These are phyloP conservation scores for Nephrotoma flavescens DNA, from an alignment of 2,888 invertebrate genomes.

Conservation along the genomic window DNA sequence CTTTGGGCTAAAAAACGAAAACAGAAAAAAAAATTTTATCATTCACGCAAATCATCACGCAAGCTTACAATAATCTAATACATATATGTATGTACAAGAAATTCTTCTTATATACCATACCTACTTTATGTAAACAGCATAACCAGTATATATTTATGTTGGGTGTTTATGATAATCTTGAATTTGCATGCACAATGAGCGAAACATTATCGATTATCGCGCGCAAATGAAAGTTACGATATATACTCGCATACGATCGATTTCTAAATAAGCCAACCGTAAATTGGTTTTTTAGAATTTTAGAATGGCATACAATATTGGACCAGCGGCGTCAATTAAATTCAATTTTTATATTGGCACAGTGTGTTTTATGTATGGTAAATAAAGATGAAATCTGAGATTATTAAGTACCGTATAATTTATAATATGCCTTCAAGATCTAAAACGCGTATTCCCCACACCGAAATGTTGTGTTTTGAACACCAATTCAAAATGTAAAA, in stretches of 20 bases:
- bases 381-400: not conserved
- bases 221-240: not conserved
- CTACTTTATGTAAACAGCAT: not conserved
- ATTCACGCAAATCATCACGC: not conserved
- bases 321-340: not conserved
- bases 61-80: not conserved
- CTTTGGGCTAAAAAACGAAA: not conserved
- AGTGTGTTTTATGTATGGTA: not conserved
- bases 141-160: not conserved
- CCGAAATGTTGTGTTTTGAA: not conserved
- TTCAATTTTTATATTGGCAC: not conserved
- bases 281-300: not conserved
- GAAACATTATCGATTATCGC: not conserved
- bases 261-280: not conserved
- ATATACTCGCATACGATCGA: not conserved
- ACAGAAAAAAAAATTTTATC: not conserved
- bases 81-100: not conserved
- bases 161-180: not conserved
- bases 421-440: not conserved
- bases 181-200: not conserved
- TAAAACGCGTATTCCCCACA: not conserved
- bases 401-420: not conserved
- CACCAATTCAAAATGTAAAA: not conserved
- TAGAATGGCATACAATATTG: not conserved
- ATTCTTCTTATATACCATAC: not conserved